phyloP scores from a whole-genome alignment of 2,113 vertebrate genomes.

The Sceloporus tristichus region DNA sequence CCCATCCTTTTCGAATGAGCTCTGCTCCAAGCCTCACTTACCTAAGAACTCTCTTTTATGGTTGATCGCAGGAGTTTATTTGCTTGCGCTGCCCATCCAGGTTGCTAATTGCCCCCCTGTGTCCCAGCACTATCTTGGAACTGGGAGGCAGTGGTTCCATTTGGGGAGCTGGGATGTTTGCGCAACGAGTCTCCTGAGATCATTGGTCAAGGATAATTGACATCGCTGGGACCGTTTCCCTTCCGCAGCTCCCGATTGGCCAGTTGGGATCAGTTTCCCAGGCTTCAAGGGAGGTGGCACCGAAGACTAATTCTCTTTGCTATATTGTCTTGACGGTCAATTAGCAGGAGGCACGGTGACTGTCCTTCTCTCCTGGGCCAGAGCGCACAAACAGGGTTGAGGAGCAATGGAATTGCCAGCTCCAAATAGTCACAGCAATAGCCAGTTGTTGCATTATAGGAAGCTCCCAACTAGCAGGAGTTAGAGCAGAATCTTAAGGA shows the following conservation, averaged over 20 bases:
- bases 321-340: constrained; percentile 62
- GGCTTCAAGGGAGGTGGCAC: constrained; percentile 59
- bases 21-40: constrained; percentile 34
- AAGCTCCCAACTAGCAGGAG: background rate
- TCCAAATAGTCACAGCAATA: constrained; percentile 30
- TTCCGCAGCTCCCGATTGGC: constrained; percentile 52
- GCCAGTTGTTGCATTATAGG: background rate
- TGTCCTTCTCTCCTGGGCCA: constrained; percentile 36
- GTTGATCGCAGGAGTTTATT: constrained; percentile 12
- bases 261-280: constrained; percentile 59
- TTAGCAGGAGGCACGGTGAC: constrained; percentile 53
- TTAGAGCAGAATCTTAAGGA: too few relatives aligned
- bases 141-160: constrained; percentile 38
- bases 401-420: constrained; percentile 31
- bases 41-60: background rate
- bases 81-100: constrained; percentile 30
- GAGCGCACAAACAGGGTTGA: background rate
- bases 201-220: constrained; percentile 63
- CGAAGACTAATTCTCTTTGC: constrained; percentile 56
- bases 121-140: constrained; percentile 41
- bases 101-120: constrained; percentile 48
- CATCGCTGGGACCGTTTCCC: constrained; percentile 54
- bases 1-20: constrained; percentile 9
- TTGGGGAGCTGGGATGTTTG: constrained; percentile 41
- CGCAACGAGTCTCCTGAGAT: constrained; percentile 65